Conservation (phyloP, 92 coral and sea anemone species). For the Parazoanthus darwini region DNA sequence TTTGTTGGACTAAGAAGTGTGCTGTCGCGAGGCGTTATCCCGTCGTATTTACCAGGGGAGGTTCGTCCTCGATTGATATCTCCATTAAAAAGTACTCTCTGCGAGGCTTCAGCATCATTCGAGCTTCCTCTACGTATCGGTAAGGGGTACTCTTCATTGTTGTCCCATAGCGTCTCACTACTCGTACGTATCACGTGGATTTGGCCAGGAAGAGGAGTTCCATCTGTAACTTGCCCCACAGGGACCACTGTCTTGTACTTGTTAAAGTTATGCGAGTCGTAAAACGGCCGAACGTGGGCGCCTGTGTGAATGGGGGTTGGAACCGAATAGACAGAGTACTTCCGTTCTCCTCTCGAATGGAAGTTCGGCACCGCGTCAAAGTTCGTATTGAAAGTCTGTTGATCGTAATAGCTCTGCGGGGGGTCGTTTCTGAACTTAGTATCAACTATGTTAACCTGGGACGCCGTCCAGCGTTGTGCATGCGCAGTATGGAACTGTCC, state of each 20-base stretch:
- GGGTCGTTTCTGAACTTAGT: constrained; percentile 5
- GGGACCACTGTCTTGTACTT: neutral
- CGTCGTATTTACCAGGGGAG: neutral
- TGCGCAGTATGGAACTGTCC: neutral
- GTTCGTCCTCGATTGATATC: neutral
- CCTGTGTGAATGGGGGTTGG: constrained; percentile 14
- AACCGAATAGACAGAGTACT: constrained; percentile 58
- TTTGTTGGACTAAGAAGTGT: constrained; percentile 34
- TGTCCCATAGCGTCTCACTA: neutral
- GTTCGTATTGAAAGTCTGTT: neutral
- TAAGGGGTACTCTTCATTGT: neutral
- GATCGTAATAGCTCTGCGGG: neutral
- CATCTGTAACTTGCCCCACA: neutral
- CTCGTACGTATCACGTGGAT: neutral
- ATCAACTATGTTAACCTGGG: neutral
- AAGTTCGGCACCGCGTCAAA: neutral
- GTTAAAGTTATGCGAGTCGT: neutral
- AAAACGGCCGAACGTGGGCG: neutral
- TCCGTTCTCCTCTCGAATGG: constrained; percentile 6
- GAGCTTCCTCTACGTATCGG: neutral
- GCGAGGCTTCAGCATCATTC: neutral
- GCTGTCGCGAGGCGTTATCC: neutral
- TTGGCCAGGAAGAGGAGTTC: neutral
- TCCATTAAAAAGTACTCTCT: neutral
- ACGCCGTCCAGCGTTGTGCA: neutral